phyloP scores from a whole-genome alignment of 2,113 vertebrate species.

The Callocephalon fimbriatum region DNA sequence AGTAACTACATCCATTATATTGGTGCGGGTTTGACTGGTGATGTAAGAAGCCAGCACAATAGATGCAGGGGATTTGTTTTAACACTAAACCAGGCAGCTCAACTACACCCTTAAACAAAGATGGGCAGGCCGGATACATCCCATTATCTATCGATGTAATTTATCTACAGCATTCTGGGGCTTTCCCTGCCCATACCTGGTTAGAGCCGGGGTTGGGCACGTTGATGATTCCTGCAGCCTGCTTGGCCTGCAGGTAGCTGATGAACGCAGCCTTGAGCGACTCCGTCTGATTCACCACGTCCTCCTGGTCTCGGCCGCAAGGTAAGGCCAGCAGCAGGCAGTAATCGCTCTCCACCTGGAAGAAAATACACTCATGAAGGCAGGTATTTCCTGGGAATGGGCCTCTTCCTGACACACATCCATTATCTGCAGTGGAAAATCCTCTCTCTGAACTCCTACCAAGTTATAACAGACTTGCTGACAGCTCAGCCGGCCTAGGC shows the following conservation, averaged over 20 bases:
- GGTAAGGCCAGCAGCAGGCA: conserved; percentile 95
- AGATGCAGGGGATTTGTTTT: rapidly evolving
- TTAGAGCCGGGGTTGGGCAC: conserved; percentile 98
- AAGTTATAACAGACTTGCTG: not conserved
- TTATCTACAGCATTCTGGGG: not conserved
- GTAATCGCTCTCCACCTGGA: conserved; percentile 95
- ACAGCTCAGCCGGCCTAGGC: not conserved
- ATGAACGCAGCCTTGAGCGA: conserved; percentile 96
- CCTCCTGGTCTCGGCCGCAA: conserved; percentile 96
- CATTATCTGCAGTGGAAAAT: not conserved
- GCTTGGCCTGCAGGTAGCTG: conserved; percentile 97
- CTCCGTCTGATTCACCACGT: conserved; percentile 94
- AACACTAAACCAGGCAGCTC: not conserved
- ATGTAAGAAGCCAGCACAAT: not conserved
- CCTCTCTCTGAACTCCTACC: not conserved
- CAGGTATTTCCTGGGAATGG: not conserved
- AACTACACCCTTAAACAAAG: rapidly evolving
- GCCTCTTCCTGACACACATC: not conserved
- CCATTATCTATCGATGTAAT: rapidly evolving
- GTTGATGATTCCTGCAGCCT: conserved; percentile 98
- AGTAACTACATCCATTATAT: rapidly evolving
- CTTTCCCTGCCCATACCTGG: conserved; percentile 76
- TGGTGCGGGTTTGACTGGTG: rapidly evolving
- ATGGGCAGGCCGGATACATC: rapidly evolving
- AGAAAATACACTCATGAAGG: not conserved